Conservation (phyloP, 2,797 vertebrate genomes). For the Benthosema pterotum region DNA sequence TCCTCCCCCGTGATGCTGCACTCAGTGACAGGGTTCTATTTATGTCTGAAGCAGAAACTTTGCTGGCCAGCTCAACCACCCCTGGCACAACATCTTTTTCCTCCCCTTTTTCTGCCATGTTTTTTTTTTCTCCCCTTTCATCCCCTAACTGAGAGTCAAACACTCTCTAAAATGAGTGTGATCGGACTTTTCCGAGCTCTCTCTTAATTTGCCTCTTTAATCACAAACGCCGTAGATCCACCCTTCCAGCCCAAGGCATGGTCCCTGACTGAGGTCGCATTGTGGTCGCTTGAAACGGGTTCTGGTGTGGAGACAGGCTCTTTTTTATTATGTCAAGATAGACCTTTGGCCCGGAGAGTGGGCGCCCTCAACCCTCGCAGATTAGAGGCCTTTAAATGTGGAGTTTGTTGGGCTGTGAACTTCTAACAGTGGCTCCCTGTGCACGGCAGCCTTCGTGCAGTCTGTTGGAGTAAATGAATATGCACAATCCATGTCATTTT, state of each 20-base stretch:
- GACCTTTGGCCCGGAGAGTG: neutral
- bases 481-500: neutral
- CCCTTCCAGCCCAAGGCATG: neutral
- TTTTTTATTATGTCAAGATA: conserved; percentile 9
- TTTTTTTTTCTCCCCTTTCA: neutral
- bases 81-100: conserved; percentile 1
- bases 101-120: neutral
- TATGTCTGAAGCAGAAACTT: conserved; percentile 4
- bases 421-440: conserved; percentile 2
- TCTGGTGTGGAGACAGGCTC: neutral
- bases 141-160: neutral
- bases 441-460: neutral
- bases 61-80: neutral
- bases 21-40: conserved; percentile 1
- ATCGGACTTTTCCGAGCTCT: conserved; percentile 2
- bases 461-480: neutral
- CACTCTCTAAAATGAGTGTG: conserved; percentile 1
- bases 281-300: conserved; percentile 5
- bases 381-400: conserved; percentile 30
- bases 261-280: conserved; percentile 14
- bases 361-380: conserved; percentile 9
- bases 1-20: conserved; percentile 18
- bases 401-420: conserved; percentile 11
- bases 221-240: conserved; percentile 5
- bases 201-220: conserved; percentile 25